Conservation (phyloP, 2,113 vertebrate genomes). For the Murina feae region DNA sequence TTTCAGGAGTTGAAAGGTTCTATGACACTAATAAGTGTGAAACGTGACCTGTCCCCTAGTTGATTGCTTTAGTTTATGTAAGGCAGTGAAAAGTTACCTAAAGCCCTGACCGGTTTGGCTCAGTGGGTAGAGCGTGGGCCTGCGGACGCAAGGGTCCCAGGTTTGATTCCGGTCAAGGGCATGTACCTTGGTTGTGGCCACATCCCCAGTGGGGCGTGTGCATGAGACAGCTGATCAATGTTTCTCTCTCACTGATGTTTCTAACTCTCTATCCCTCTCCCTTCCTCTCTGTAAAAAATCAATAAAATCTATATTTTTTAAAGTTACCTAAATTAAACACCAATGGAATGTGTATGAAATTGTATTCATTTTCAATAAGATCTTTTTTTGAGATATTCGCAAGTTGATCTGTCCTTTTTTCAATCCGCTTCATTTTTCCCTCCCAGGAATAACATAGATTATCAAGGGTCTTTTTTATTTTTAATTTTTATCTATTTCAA, state of each 20-base stretch:
- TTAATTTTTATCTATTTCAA: no score
- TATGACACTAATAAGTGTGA: background rate
- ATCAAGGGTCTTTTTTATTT: background rate
- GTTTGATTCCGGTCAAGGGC: no score
- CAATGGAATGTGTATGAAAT: background rate
- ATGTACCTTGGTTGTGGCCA: no score
- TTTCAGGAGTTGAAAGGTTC: background rate
- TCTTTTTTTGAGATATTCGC: background rate
- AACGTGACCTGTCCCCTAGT: background rate
- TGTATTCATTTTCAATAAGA: background rate
- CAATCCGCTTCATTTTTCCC: background rate
- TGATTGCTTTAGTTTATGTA: background rate
- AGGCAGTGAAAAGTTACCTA: background rate
- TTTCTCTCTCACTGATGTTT: no score
- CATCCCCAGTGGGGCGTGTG: no score
- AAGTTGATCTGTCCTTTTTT: background rate
- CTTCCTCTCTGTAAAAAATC: no score
- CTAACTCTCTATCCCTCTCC: no score
- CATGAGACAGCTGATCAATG: no score
- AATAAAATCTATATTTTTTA: no score
- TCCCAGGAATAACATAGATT: conserved; percentile 18
- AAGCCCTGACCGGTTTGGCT: no score
- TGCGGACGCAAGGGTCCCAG: no score
- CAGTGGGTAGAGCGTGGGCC: no score
- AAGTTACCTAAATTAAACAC: conserved; percentile 9